These are phyloP conservation scores for Varanus salvator DNA, from an alignment of 2,113 vertebrate species.

Conservation along the genomic window DNA sequence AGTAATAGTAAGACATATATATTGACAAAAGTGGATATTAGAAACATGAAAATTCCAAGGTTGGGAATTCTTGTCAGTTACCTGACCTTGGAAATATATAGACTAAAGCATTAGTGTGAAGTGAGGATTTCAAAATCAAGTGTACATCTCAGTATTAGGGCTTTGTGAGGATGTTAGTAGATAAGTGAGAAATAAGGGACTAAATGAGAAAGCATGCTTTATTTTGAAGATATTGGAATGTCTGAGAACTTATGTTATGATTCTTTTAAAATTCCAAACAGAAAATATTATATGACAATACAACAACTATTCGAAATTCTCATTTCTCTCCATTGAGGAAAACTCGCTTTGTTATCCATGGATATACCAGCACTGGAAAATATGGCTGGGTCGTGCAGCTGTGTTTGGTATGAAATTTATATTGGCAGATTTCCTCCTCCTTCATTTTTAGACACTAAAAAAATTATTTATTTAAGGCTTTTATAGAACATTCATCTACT, in stretches of 20 bases:
- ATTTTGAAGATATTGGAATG: neutral
- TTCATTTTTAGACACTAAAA: neutral
- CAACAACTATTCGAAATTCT: constrained; percentile 6
- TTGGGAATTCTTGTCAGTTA: neutral
- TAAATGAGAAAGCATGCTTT: neutral
- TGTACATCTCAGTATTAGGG: too few species aligned
- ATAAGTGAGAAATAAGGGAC: neutral
- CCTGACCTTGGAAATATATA: neutral
- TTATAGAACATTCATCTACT: too few species aligned
- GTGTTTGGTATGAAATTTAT: constrained; percentile 31
- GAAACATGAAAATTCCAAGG: neutral
- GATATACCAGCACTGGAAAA: constrained; percentile 31
- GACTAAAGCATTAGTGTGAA: neutral
- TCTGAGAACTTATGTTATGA: neutral
- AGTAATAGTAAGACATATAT: too few species aligned
- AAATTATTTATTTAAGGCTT: too few species aligned
- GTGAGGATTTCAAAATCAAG: neutral
- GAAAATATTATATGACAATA: constrained; percentile 5
- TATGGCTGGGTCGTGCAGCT: constrained; percentile 34
- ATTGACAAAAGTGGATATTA: neutral
- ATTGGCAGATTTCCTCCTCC: neutral
- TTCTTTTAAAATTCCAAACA: constrained; percentile 15
- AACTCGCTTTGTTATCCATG: constrained; percentile 34
- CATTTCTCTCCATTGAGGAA: constrained; percentile 28
- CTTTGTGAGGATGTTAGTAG: neutral